Percentiles rank a stretch among this genome's conserved stretches.
Conservation (phyloP, 1,140 invertebrate genomes). For the Dendrolimus kikuchii region DNA sequence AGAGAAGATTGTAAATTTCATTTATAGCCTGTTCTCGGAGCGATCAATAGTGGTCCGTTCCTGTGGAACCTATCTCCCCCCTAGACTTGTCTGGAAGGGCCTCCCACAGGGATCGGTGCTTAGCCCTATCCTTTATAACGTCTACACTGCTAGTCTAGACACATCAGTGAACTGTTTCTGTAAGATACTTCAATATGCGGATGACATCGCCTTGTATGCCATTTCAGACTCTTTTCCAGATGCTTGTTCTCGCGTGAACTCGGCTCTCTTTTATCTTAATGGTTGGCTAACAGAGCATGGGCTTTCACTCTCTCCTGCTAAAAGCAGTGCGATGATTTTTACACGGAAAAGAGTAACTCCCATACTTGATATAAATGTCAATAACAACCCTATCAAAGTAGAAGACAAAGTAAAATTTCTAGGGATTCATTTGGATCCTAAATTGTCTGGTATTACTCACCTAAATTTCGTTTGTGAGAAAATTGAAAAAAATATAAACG, state of each 20-base stretch:
- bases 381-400: no score
- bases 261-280: neutral
- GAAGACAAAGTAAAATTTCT: no score
- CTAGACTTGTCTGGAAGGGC: neutral
- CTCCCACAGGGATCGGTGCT: no score
- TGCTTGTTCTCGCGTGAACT: neutral
- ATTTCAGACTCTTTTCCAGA: neutral
- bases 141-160: no score
- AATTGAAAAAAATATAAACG: neutral
- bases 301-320: neutral
- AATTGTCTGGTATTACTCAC: neutral
- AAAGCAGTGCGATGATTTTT: neutral
- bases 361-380: no score
- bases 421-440: no score
- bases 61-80: neutral
- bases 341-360: neutral
- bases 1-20: conserved; percentile 1
- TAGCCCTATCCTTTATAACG: no score
- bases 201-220: neutral
- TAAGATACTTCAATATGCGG: neutral
- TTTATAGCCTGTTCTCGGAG: neutral
- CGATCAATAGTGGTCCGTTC: neutral
- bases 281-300: neutral
- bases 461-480: neutral
- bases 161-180: neutral